phyloP scores from a whole-genome alignment of 2,113 vertebrate species.

The Turnix velox region DNA sequence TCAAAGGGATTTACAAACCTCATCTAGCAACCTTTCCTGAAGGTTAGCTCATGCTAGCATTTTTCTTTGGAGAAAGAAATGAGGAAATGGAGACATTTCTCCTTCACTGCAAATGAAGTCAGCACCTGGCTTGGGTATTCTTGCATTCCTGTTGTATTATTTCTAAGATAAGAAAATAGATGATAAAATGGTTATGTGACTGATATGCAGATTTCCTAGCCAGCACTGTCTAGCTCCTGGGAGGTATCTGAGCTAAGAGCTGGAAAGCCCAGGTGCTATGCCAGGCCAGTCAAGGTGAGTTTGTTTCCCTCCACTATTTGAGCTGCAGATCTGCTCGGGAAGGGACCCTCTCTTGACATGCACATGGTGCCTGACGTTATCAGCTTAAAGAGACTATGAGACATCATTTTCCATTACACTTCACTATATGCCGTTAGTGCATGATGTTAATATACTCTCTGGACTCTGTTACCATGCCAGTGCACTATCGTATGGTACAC shows the following conservation, averaged over 20 bases:
- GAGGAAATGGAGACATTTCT: neutral
- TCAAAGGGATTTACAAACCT: neutral
- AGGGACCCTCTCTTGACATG: neutral
- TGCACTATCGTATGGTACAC: neutral
- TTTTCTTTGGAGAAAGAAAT: slow-evolving; percentile 15
- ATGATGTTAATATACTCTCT: neutral
- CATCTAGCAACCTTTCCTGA: neutral
- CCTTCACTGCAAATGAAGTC: slow-evolving; percentile 20
- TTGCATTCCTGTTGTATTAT: neutral
- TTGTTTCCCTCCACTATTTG: neutral
- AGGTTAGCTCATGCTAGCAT: neutral
- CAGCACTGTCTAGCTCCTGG: neutral
- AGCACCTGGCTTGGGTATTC: neutral
- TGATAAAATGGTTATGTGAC: slow-evolving; percentile 19
- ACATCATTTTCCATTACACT: neutral
- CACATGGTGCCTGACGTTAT: neutral
- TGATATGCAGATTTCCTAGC: slow-evolving; percentile 1
- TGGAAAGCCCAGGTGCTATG: neutral
- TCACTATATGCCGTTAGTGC: neutral
- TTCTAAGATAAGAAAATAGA: slow-evolving; percentile 33
- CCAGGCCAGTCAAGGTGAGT: neutral
- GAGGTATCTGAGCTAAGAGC: neutral
- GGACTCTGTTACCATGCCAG: neutral
- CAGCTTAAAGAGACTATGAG: accelerated
- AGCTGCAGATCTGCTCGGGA: neutral